Evolutionary conservation across 92 coral and sea anemone genomes (phyloP), one percentile per base, ranked within the genome.

Genomic region (Siderastrea siderea): DNA sequence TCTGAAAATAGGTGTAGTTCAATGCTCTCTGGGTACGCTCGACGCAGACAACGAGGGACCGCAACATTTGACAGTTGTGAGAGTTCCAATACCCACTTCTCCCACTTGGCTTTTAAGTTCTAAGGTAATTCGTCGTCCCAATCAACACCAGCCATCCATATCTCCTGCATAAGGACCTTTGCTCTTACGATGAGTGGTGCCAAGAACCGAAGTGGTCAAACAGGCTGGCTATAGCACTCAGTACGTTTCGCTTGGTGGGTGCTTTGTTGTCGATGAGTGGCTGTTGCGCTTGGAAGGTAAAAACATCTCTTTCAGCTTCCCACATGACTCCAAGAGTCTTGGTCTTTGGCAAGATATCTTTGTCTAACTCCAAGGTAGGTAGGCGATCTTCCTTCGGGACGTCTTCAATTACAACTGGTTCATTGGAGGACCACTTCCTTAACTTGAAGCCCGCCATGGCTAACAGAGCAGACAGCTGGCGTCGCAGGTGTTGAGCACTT

Each of bases 121-220:
- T 79, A 77, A 13, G 91, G 86, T 61, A 91, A 66, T 45, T 53
- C 82, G 52, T 77, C 94, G 66, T 91, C 94, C 94, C 94, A 87
- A 58, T 87, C 94, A 46, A 91, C 47, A 38, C 93, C 90, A 49
- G 93, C 73, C 50, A 87, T 80, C 87, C 90, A 85, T 57, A 86
- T 45, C 19, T 90, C 87, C 53, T 87, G 91, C 86, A 90, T 79
- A 3, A 85, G 71, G 55, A 85, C 61, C 44, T 74, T 86, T 3
- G 93, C 90, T 80, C 81, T 12, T 4, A 86, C 47, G 4, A 84
- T 86, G 71, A 86, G 80, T 62, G 7, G 87, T 49, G 90, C 19
- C 66, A 90, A 47, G 58, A 79, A 79, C 69, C 84, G 92, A 11
- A 75, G 84, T 1, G 92, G 86, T 89, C 93, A 61, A 77, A 90